Conservation (phyloP, 2,113 vertebrate species). For the Malurus cyaneus region DNA sequence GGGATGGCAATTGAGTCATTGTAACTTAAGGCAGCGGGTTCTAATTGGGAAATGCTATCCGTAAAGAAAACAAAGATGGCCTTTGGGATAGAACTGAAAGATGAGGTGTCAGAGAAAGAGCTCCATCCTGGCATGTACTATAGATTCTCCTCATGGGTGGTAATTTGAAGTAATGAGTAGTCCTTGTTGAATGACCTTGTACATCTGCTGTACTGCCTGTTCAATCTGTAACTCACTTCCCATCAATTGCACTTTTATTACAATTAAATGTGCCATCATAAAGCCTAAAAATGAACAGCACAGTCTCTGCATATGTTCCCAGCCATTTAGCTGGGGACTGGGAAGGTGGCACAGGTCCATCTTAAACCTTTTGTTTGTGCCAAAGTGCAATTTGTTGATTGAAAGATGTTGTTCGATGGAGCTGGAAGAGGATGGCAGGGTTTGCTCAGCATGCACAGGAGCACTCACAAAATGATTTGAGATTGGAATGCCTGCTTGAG, state of each 20-base stretch:
- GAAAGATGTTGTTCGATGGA: constrained; percentile 46
- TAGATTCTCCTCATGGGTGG: constrained; percentile 54
- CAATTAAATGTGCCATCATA: constrained; percentile 61
- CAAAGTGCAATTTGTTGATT: constrained; percentile 66
- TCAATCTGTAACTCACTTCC: constrained; percentile 55
- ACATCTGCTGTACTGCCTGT: constrained; percentile 56
- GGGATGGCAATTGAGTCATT: not conserved
- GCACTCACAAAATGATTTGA: not conserved
- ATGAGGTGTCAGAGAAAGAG: constrained; percentile 47
- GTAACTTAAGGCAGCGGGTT: constrained; percentile 26
- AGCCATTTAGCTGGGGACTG: constrained; percentile 55
- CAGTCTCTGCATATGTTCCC: constrained; percentile 56
- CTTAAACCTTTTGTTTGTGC: constrained; percentile 51
- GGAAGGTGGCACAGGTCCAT: constrained; percentile 65
- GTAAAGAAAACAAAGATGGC: constrained; percentile 44
- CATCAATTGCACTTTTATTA: constrained; percentile 64
- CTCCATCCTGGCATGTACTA: constrained; percentile 24
- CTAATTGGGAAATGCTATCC: constrained; percentile 42
- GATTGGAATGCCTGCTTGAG: not conserved
- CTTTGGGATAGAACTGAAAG: constrained; percentile 62
- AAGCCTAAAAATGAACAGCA: constrained; percentile 61
- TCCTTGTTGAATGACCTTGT: constrained; percentile 67
- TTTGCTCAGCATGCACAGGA: constrained; percentile 14
- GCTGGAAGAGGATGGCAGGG: constrained; percentile 6
- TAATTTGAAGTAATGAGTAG: constrained; percentile 73